Percentiles rank a stretch among this genome's conserved stretches.
Conservation (phyloP, 2,888 invertebrate genomes). For the Isotomurus palustris region DNA sequence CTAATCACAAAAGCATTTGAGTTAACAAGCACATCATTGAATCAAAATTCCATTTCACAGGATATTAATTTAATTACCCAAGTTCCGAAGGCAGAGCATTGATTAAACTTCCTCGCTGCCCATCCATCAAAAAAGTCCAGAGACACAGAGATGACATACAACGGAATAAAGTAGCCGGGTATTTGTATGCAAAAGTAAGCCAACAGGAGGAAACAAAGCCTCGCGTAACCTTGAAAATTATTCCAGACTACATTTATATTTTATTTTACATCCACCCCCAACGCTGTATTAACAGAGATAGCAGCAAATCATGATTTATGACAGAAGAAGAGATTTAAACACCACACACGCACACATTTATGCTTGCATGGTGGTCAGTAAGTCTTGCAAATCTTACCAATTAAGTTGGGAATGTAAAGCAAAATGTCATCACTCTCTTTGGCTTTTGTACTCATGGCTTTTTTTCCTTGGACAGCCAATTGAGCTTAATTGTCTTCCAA, state of each 20-base stretch:
- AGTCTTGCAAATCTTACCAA: slow-evolving; percentile 32
- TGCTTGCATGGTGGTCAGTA: too few relatives aligned
- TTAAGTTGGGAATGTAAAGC: slow-evolving; percentile 35
- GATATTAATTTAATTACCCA: slow-evolving; percentile 34
- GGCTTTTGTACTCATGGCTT: background rate
- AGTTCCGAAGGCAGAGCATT: slow-evolving; percentile 43
- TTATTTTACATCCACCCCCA: too few relatives aligned
- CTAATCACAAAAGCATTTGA: slow-evolving; percentile 20
- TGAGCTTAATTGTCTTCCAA: too few relatives aligned
- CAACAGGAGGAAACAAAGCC: slow-evolving; percentile 35
- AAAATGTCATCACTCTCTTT: slow-evolving; percentile 16
- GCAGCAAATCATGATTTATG: background rate
- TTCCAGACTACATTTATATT: slow-evolving; percentile 1
- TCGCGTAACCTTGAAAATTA: slow-evolving; percentile 35
- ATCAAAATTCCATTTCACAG: background rate
- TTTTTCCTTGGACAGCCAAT: too few relatives aligned
- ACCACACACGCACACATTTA: too few relatives aligned
- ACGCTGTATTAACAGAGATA: too few relatives aligned
- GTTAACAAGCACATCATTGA: background rate
- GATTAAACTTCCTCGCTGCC: slow-evolving; percentile 42
- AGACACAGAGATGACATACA: slow-evolving; percentile 36
- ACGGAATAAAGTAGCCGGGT: slow-evolving; percentile 28
- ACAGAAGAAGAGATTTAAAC: too few relatives aligned
- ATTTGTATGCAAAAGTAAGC: slow-evolving; percentile 25
- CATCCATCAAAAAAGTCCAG: slow-evolving; percentile 46